Evolutionary conservation across 2,888 invertebrate genomes (phyloP), one percentile per base, ranked within the genome.

Genomic region (Perdita meconis): DNA sequence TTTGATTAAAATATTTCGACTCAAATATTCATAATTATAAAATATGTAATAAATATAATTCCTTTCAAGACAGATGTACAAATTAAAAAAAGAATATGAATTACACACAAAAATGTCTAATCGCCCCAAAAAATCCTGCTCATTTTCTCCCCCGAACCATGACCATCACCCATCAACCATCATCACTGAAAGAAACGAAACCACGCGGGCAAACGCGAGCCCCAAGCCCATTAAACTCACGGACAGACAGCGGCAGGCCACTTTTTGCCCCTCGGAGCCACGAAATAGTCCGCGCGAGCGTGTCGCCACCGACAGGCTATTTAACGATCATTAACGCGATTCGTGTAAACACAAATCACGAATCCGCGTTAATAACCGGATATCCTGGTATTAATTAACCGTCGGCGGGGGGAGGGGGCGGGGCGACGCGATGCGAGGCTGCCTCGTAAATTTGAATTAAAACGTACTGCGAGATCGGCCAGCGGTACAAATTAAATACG

Each of bases 311-410:
- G 19, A 30, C 16, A 10, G 38, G 51, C 72, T 34, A 50, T 75
- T 75, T 65, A 75, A 2, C 72, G 60, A 60, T 55, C 72, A 34
- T 75, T 75, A 75, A 65, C 72, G 59, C 75, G 36, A 65, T 60
- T 55, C 44, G 72, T 65, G 72, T 72, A 72, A 75, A 75, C 65
- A 75, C 72, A 56, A 72, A 72, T 75, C 75, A 72, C 47, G 53
- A 65, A 60, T 30, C 26, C 72, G 60, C 65, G 55, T 65, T 75
- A 72, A 72, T 75, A 75, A 65, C 75, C 53, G 72, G 47, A 72
- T 47, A 47, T 36, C 40, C 72, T 44, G 13, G 72, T 55, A 55
- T 72, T 75, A 72, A 75, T 72, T 72, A 75, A 75, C 44, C 19
- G 26, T 2, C 30, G 42, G 26, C 36, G 12, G 22, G 12, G 36